These are phyloP conservation scores for Odontomachus brunneus DNA, from an alignment of 1,140 invertebrate species.

Conservation along the genomic window DNA sequence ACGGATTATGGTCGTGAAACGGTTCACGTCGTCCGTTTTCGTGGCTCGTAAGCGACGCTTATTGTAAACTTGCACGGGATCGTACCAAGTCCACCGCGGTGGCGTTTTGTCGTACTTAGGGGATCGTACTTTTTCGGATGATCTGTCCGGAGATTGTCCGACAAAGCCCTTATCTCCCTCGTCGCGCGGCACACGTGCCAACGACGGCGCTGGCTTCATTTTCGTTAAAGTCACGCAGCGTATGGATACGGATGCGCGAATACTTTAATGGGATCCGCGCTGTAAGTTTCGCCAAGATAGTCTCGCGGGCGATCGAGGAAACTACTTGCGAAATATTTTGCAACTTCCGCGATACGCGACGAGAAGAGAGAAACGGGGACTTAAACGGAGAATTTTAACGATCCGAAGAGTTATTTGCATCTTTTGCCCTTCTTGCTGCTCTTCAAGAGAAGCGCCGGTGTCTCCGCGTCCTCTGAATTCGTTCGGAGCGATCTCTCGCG, in stretches of 20 bases:
- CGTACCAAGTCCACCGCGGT: constrained; percentile 48
- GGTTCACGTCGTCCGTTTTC: constrained; percentile 73
- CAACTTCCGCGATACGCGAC: constrained; percentile 1
- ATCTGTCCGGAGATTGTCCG: constrained; percentile 59
- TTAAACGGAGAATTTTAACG: background rate
- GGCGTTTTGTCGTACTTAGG: constrained; percentile 69
- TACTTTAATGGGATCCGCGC: background rate
- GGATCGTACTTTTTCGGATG: constrained; percentile 52
- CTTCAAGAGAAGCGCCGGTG: too few relatives aligned
- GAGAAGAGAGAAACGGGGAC: background rate
- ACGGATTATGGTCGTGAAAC: constrained; percentile 72
- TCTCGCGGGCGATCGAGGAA: background rate
- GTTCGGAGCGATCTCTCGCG: too few relatives aligned
- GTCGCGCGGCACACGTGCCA: background rate
- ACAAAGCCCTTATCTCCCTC: constrained; percentile 50
- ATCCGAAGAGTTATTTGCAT: background rate
- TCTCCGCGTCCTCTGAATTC: too few relatives aligned
- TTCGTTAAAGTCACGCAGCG: background rate
- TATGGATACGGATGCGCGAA: background rate
- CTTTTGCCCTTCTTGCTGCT: too few relatives aligned
- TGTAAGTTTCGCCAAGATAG: constrained; percentile 6
- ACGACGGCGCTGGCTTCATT: background rate
- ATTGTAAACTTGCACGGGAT: constrained; percentile 71
- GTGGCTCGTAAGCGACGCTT: constrained; percentile 73
- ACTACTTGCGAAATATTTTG: background rate